Evolutionary conservation across 2,888 invertebrate species (phyloP), one percentile per base, ranked within the genome.

Genomic region (Dendrolimus pini): DNA sequence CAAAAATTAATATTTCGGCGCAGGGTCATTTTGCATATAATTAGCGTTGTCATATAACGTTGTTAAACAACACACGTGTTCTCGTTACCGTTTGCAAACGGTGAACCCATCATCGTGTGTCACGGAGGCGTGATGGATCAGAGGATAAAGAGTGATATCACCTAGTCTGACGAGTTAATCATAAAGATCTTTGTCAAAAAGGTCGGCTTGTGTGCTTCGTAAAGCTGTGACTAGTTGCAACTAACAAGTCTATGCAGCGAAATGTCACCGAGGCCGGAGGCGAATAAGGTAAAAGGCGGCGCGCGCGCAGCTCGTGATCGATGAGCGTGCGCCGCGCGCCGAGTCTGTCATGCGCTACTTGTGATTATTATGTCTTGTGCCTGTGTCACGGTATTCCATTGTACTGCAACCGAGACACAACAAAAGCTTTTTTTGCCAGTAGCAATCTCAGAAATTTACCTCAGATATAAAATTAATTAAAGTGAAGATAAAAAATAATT

Each of bases 301-400:
- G 61, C 66, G 58, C 47, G 62, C 62, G 63, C 65, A 63, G 73
- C 70, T 88, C 89, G 89, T 89, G 88, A 86, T 82, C 69, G 73
- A 63, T 65, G 83, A 85, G 88, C 85, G 85, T 85, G 87, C 83
- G 77, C 74, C 68, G 72, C 84, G 87, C 83, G 77, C 74, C 68
- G 72, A 70, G 74, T 76, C 75, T 83, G 81, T 84, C 84, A 87
- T 85, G 86, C 81, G 82, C 85, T 83, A 84, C 85, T 85, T 82
- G 78, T 80, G 80, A 87, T 86, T 84, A 83, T 83, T 79, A 78
- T 81, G 83, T 83, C 80, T 81, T 75, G 77, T 78, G 79, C 76
- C 79, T 72, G 75, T 72, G 76, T 78, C 80, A 80, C 80, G 78
- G 68, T 70, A 63, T 65, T 69, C 67, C 59, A 74, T 75, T 80